Evolutionary conservation across 1,140 invertebrate genomes (phyloP), one percentile per base, ranked within the genome.

Genomic region (Drosophila pseudoananassae): DNA sequence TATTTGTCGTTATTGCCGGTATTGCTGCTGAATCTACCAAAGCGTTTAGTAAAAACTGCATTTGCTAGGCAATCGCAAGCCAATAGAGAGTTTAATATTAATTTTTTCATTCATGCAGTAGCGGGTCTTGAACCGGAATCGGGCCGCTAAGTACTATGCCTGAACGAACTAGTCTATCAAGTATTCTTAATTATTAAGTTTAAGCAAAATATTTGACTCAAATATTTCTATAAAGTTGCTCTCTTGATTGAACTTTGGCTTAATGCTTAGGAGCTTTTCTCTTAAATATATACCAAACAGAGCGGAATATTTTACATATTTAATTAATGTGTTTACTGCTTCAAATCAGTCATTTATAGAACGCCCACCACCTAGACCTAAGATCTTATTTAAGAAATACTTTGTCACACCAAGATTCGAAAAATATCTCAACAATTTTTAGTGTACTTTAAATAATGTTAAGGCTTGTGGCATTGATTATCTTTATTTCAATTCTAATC

Each of bases 1-100:
- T 68, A 45, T 47, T 68, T 58, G 49, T 20, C 50, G 33, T n/a
- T 43, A 43, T 15, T 43, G 40, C 17, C 27, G 36, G 36, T 45
- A 33, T 52, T 55, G 64, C 40, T 50, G 25, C 40, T 52, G 33
- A 5, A 27, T 27, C 50, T 55, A 76, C 66, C 77, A 79, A 79
- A 80, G 70, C 64, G 70, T 76, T 57, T 53, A 75, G 71, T 71
- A 72, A 68, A 72, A 79, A 51, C 58, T 74, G 58, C 60, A 33
- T 54, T 60, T 68, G 49, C 43, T 36, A 43, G 36, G 47, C 53
- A 63, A 71, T 58, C 77, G 58, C 7, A 36, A 40, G 20, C 27
- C 36, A 49, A 20, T 36, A 59, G 50, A 45, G 51, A 59, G 50
- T 47, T 56, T 45, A 25, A 15, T 4, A 23, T 55, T 69, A 69